Evolutionary conservation across 2,113 vertebrate species (phyloP), one percentile per base, ranked within the genome.

Genomic region (Dipodomys ordii): DNA sequence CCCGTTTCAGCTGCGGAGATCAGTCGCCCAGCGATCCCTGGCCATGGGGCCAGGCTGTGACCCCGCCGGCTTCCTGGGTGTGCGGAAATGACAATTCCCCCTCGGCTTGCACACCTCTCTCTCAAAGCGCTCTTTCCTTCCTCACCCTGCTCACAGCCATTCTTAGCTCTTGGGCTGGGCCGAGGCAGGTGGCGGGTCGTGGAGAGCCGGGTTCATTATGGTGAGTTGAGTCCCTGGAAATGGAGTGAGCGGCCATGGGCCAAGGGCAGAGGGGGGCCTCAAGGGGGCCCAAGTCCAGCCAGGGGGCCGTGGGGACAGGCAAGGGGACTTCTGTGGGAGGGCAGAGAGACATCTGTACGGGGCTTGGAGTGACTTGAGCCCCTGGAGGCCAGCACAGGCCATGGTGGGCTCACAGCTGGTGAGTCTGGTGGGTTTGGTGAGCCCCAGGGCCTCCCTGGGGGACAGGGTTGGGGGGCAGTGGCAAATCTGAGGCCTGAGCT

Each of bases 301-400:
- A 39, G 23, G 65, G 65, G 25, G 8, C 27, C 11, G 27, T 3
- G 16, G 25, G 25, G 65, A 67, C 5, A 22, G 62, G 65, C 65
- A 10, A 28, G 65, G 65, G 1, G 65, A 57, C 53, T 2, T 57
- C 53, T 57, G 20, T 35, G 11, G 76, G 27, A 13, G 0, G 11
- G 68, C 7, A 67, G 83, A 23, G 84, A 46, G 44, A 28, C 32
- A 27, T 12, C 25, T 3, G 25, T 22, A 22, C 35, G 71, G 49
- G 20, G 32, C 7, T 57, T 57, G 53, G 53, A 13, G 3, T n/a
- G 71, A 6, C 39, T 73, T 53, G 74, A 32, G 22, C 32, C 82
- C 23, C 64, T 3, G 44, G 20, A 32, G 76, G 2, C 8, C 3
- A 28, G 65, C 25, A 5, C 23, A 2, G 15, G n/a, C 4, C 0